Conservation (phyloP, 2,888 invertebrate genomes). For the Drosophila nr. perissopoda region DNA sequence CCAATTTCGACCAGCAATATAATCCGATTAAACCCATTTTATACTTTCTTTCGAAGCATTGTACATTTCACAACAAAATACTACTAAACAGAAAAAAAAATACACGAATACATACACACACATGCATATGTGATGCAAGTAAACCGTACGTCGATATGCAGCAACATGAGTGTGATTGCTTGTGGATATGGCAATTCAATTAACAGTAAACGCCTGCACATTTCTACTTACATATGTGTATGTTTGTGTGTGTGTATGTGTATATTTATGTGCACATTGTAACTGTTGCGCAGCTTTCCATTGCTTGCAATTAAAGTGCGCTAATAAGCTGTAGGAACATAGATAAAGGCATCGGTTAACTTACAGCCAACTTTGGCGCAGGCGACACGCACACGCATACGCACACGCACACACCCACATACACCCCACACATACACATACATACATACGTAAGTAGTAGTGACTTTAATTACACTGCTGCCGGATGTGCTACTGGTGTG, state of each 20-base stretch:
- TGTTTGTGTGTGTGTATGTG: constrained; percentile 9
- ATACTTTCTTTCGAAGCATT: background rate
- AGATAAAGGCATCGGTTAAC: constrained; percentile 48
- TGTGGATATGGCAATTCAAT: constrained; percentile 4
- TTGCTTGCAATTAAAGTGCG: constrained; percentile 42
- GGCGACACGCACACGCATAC: constrained; percentile 22
- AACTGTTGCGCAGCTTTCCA: constrained; percentile 52
- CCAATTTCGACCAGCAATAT: background rate
- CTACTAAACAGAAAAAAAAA: background rate
- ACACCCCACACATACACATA: background rate
- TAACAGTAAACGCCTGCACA: constrained; percentile 3
- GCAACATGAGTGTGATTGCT: constrained; percentile 17
- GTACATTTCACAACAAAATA: background rate
- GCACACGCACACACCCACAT: constrained; percentile 17
- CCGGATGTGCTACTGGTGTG: constrained; percentile 24
- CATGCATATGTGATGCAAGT: background rate
- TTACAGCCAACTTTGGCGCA: constrained; percentile 38
- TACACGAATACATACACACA: background rate
- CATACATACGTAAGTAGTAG: constrained; percentile 15
- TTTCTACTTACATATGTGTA: background rate
- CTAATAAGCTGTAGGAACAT: constrained; percentile 63
- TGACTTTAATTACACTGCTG: constrained; percentile 69
- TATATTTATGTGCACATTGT: constrained; percentile 22
- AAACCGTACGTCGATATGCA: constrained; percentile 5
- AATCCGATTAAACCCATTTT: background rate